Conservation (phyloP, 2,113 vertebrate species). For the Recurvirostra avosetta region DNA sequence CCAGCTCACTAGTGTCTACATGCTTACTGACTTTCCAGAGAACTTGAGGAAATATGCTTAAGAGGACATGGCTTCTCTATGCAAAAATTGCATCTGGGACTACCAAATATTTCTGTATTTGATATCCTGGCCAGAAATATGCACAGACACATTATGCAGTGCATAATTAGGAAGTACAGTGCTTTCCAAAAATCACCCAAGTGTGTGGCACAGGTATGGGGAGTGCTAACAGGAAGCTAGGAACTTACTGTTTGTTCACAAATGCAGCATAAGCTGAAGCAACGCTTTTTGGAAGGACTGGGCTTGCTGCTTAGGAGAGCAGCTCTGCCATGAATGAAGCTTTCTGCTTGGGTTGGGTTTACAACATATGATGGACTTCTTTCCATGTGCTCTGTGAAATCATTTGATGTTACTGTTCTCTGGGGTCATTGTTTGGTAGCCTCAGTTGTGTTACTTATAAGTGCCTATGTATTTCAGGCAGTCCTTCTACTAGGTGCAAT, state of each 20-base stretch:
- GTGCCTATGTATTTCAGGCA: neutral
- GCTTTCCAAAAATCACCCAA: neutral
- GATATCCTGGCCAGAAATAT: neutral
- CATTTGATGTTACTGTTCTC: neutral
- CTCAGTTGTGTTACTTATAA: neutral
- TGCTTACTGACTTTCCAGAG: neutral
- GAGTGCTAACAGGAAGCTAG: neutral
- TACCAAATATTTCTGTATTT: rapidly evolving
- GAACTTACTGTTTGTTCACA: neutral
- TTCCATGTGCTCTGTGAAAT: neutral
- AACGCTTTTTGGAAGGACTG: neutral
- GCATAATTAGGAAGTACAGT: neutral
- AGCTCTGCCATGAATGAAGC: neutral
- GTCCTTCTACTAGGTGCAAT: neutral
- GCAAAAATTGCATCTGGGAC: neutral
- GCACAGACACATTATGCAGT: neutral
- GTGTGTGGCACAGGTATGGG: neutral
- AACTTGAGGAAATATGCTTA: neutral
- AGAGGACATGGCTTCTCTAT: neutral
- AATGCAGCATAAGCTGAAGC: neutral
- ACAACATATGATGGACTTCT: rapidly evolving
- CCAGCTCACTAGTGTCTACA: neutral
- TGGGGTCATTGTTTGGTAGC: neutral
- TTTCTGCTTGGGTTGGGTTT: neutral
- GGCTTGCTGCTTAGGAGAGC: neutral